Evolutionary conservation across 2,797 vertebrate species (phyloP), one percentile per base, ranked within the genome.

Genomic region (Anguilla marmorata): DNA sequence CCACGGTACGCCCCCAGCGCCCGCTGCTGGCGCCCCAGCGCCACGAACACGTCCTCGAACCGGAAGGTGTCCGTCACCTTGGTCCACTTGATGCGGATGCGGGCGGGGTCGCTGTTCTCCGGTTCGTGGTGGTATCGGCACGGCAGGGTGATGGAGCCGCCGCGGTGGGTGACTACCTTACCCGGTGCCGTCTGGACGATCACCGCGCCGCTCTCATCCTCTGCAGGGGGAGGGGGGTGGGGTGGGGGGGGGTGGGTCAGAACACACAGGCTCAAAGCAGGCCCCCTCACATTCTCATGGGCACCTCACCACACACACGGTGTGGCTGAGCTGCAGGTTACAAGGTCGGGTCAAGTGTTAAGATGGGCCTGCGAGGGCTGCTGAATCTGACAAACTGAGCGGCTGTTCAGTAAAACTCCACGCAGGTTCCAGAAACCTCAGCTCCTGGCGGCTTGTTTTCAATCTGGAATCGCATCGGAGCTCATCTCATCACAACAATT

Each of bases 71-170:
- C 97, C 0, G 95, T 96, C 90, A 99, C 96, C 90, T 99, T 99
- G 90, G 97, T 98, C 98, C 98, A 99, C 92, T 99, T 99, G 87
- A 99, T 97, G 69, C 98, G 97, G 90, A 98, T 97, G 87, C 97
- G 96, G 5, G 95, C 93, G 0, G 96, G 96, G 88, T 97, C 96
- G 0, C 94, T 95, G 54, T 94, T 93, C 1, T 97, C 93, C 0
- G 96, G 94, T 86, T 99, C 97, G 0, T 99, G 98, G 93, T 97
- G 98, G 95, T 96, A 99, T 9, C 97, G 97, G 93, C 98, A 99
- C 74, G 98, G 98, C 90, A 99, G 94, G 87, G 97, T 97, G 94
- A 99, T 99, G 92, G 98, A 97, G 91, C 98, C 98, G 0, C 98
- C 98, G 0, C 98, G 97, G 91, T 99, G 98, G 0, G 97, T 98